Evolutionary conservation across 2,797 vertebrate species (phyloP).

Genomic region (Microctenopoma stevenorrisi): DNA sequence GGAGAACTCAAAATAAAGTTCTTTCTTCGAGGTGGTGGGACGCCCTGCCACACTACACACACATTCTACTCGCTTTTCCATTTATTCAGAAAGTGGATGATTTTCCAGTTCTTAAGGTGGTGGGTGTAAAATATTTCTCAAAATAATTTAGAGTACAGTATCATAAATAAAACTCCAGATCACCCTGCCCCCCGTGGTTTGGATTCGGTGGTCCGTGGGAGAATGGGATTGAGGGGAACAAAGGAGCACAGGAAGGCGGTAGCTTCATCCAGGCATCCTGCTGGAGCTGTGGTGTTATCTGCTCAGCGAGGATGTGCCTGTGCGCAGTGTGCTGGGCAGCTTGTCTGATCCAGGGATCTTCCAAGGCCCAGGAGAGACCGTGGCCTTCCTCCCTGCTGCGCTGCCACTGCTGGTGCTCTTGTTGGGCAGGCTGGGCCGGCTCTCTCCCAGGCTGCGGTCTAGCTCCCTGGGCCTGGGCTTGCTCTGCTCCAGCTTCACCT

Average conservation of each 20-base stretch:
- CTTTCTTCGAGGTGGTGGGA: slow-evolving; percentile 51
- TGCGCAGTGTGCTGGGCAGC: slow-evolving; percentile 90
- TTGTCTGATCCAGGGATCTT: slow-evolving; percentile 97
- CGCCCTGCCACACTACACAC: slow-evolving; percentile 65
- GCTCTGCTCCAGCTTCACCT: slow-evolving; percentile 79
- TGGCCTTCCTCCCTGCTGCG: slow-evolving; percentile 87
- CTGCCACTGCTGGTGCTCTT: slow-evolving; percentile 72
- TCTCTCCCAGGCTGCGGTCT: slow-evolving; percentile 82
- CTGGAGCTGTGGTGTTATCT: slow-evolving; percentile 84
- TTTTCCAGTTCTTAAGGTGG: slow-evolving; percentile 91
- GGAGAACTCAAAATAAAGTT: slow-evolving; percentile 41
- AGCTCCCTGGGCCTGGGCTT: slow-evolving; percentile 81
- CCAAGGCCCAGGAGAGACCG: slow-evolving; percentile 96
- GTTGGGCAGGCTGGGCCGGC: slow-evolving; percentile 76
- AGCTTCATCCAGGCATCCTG: slow-evolving; percentile 12
- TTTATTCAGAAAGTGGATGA: slow-evolving; percentile 79
- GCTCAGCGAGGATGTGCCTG: slow-evolving; percentile 92
- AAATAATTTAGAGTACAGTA: slow-evolving; percentile 95
- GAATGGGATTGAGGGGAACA: slow-evolving; percentile 39
- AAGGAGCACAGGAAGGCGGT: slow-evolving; percentile 32
- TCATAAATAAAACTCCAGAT: slow-evolving; percentile 88
- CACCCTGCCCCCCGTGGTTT: slow-evolving; percentile 72
- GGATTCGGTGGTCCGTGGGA: slow-evolving; percentile 73
- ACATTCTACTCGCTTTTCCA: slow-evolving; percentile 80
- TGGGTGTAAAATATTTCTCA: slow-evolving; percentile 87